Evolutionary conservation across 1,140 invertebrate species (phyloP).

Genomic region (Paramacrobiotus metropolitanus): DNA sequence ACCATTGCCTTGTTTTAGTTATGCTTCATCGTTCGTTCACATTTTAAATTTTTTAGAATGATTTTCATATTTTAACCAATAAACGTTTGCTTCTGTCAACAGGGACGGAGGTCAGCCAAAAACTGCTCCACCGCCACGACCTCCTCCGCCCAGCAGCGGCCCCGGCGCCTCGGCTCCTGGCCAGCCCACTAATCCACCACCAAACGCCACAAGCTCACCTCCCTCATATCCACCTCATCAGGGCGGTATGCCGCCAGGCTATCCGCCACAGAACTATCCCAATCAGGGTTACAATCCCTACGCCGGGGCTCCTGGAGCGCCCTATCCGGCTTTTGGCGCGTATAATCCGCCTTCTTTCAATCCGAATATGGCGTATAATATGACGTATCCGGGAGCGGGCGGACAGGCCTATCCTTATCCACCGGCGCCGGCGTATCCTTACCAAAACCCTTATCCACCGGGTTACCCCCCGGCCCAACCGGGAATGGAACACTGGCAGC

Average conservation of each 20-base stretch:
- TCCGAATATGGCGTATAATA: not conserved
- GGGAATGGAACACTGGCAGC: no score
- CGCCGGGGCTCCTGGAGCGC: not conserved
- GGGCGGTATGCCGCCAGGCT: not conserved
- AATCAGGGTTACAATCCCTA: not conserved
- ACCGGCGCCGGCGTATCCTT: not conserved
- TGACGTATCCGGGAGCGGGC: not conserved
- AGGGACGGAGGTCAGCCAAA: not conserved
- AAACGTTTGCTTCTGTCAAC: no score
- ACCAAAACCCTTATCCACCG: not conserved
- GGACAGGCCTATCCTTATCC: not conserved
- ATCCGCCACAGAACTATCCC: not conserved
- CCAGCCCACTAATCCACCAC: not conserved
- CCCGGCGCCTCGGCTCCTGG: not conserved
- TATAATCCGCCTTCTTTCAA: slow-evolving; percentile 2
- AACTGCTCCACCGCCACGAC: not conserved
- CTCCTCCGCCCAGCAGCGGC: not conserved
- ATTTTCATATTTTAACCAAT: no score
- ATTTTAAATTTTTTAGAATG: no score
- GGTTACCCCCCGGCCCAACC: no score
- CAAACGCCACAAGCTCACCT: not conserved
- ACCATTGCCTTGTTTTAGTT: no score
- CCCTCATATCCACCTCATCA: not conserved
- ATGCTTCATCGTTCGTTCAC: no score
- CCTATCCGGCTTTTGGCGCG: not conserved